Evolutionary conservation across 2,113 vertebrate species (phyloP).

Genomic region (Proteles cristata): DNA sequence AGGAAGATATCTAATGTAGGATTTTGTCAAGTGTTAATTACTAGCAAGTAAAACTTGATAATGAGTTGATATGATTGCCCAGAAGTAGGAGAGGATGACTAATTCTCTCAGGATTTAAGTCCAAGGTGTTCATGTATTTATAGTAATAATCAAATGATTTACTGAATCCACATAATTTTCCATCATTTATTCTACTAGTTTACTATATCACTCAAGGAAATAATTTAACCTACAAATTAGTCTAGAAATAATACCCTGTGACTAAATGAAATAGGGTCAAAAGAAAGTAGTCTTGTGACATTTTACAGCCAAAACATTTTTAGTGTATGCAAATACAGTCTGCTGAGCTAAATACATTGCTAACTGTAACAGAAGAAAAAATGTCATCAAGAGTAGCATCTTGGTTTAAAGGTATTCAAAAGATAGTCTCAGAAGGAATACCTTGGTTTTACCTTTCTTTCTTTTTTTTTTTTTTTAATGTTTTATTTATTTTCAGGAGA

Average conservation of each 20-base stretch:
- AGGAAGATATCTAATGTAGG: background rate
- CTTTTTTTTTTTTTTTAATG: too few relatives aligned
- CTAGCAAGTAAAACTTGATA: background rate
- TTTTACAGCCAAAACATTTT: background rate
- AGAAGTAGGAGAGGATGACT: background rate
- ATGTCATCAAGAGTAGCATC: background rate
- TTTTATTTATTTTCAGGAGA: too few relatives aligned
- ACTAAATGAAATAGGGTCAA: background rate
- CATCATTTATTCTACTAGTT: background rate
- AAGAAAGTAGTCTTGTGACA: background rate
- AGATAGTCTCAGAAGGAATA: background rate
- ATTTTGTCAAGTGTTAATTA: background rate
- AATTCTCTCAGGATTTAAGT: slow-evolving; percentile 26
- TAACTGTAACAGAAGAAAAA: background rate
- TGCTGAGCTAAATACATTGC: background rate
- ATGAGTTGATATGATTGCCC: background rate
- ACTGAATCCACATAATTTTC: background rate
- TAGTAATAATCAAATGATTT: background rate
- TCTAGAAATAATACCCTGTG: background rate
- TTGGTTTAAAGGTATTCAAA: slow-evolving; percentile 2
- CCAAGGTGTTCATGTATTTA: background rate
- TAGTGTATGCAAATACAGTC: background rate
- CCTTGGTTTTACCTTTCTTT: background rate
- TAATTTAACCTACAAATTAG: background rate
- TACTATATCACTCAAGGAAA: background rate